These are phyloP conservation scores for Brevimyrus niger DNA, from an alignment of 2,113 vertebrate genomes.

Conservation along the genomic window DNA sequence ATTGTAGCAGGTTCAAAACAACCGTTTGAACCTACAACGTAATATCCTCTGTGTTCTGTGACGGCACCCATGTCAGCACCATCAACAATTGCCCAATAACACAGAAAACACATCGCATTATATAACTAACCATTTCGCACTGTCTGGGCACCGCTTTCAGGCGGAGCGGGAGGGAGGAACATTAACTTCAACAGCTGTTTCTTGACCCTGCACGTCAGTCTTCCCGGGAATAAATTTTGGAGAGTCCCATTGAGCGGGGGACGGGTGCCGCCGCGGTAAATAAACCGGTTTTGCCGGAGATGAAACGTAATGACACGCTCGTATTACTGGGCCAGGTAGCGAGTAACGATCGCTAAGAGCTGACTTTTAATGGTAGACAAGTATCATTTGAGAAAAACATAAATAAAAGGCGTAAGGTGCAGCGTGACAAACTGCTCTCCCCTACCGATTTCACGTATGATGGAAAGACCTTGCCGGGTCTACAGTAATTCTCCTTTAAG, in stretches of 20 bases:
- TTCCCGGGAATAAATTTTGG: slow-evolving; percentile 58
- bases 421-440: slow-evolving; percentile 15
- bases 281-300: not conserved
- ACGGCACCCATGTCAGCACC: not conserved
- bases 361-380: not conserved
- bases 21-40: not conserved
- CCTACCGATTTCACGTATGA: slow-evolving; percentile 46
- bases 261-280: not conserved
- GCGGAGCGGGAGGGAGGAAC: slow-evolving; percentile 61
- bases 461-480: slow-evolving; percentile 59
- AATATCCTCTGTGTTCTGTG: not conserved
- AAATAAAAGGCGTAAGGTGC: not conserved
- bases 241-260: slow-evolving; percentile 45
- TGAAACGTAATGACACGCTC: not conserved
- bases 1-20: not conserved
- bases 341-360: not conserved
- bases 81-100: not conserved
- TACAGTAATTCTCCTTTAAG: slow-evolving; percentile 71
- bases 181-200: slow-evolving; percentile 70
- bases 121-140: slow-evolving; percentile 56
- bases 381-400: not conserved
- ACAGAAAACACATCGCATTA: not conserved
- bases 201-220: slow-evolving; percentile 53
- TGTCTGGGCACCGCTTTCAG: slow-evolving; percentile 65
- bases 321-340: not conserved